Conservation (phyloP, 2,113 vertebrate species). For the Laticauda colubrina region DNA sequence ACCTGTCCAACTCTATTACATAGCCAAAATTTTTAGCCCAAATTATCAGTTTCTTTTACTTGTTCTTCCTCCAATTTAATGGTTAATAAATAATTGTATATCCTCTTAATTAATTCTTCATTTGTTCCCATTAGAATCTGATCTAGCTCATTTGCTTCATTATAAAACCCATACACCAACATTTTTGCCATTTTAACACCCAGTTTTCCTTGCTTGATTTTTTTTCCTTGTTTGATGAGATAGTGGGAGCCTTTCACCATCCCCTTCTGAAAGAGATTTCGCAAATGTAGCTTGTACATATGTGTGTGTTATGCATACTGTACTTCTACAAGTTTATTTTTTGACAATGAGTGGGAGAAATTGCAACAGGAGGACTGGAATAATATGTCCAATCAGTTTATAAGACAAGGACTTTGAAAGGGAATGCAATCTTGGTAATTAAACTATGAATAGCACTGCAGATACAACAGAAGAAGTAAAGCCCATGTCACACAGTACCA, state of each 20-base stretch:
- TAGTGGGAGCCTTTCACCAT: neutral
- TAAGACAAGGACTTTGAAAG: neutral
- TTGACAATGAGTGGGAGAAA: neutral
- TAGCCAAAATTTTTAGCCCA: too few species aligned
- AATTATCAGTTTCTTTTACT: too few species aligned
- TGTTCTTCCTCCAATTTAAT: too few species aligned
- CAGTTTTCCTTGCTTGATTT: neutral
- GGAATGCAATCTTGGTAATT: neutral
- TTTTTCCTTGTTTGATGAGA: neutral
- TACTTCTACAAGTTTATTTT: neutral
- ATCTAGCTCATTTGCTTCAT: too few species aligned
- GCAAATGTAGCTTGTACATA: neutral
- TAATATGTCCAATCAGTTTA: fast-evolving
- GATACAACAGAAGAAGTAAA: neutral
- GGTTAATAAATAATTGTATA: too few species aligned
- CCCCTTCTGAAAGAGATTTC: neutral
- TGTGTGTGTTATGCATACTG: neutral
- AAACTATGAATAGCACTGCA: fast-evolving
- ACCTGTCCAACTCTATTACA: too few species aligned
- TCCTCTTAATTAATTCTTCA: too few species aligned
- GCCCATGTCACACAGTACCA: too few species aligned
- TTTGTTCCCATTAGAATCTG: too few species aligned
- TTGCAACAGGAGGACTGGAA: neutral
- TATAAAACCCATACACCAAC: too few species aligned
- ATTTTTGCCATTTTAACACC: neutral